Percentiles rank a stretch among this genome's conserved stretches.
Conservation (phyloP, 2,888 invertebrate species). For the Chironomus riparius region DNA sequence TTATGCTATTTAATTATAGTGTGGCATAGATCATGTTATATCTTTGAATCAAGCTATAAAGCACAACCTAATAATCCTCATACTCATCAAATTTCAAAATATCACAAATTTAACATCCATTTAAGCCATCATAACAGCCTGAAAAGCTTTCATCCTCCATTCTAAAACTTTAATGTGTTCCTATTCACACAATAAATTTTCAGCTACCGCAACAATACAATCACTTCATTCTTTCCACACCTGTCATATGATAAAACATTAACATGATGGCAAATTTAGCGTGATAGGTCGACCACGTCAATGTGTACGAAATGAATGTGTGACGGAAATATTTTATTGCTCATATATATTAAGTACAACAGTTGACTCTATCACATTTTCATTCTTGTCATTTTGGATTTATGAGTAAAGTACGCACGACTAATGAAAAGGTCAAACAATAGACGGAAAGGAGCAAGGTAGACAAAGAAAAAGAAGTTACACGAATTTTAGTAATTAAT, state of each 20-base stretch:
- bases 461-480: not conserved
- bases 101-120: not conserved
- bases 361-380: no score
- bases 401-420: not conserved
- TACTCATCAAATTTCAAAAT: not conserved
- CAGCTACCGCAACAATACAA: not conserved
- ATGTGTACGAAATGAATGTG: not conserved
- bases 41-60: no score
- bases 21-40: no score
- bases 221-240: slow-evolving; percentile 2
- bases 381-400: no score
- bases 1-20: no score
- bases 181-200: not conserved
- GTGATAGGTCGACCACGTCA: not conserved
- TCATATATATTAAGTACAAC: no score
- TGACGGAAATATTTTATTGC: no score
- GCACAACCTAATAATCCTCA: no score
- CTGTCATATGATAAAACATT: slow-evolving; percentile 9
- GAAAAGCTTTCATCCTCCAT: not conserved
- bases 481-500: slow-evolving; percentile 5
- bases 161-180: no score
- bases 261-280: not conserved
- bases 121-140: not conserved
- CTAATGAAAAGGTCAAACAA: no score
- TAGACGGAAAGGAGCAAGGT: no score